Conservation (phyloP, 2,888 invertebrate genomes). For the Tricholauxania praeusta region DNA sequence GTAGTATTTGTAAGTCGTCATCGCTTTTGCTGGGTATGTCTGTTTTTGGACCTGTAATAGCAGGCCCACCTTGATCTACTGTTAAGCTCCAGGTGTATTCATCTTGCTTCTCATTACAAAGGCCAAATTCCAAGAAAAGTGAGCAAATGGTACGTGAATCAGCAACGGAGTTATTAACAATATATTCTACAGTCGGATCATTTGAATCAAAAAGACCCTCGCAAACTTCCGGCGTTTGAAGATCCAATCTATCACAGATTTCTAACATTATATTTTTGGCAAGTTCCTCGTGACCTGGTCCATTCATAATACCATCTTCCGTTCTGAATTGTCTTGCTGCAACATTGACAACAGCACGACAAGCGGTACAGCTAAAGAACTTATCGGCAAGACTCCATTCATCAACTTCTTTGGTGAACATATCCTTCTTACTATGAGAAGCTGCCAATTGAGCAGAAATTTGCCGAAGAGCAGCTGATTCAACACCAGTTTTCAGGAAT, state of each 20-base stretch:
- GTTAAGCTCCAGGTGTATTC: conserved; percentile 58
- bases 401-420: conserved; percentile 53
- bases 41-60: conserved; percentile 53
- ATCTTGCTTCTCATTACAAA: conserved; percentile 54
- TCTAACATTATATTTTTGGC: conserved; percentile 67
- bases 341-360: conserved; percentile 56
- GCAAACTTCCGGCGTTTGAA: conserved; percentile 75
- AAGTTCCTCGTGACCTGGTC: conserved; percentile 48
- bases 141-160: conserved; percentile 68
- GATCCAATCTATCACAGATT: conserved; percentile 72
- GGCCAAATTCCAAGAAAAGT: conserved; percentile 56
- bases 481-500: conserved; percentile 57
- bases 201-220: conserved; percentile 72
- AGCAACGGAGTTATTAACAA: conserved; percentile 68
- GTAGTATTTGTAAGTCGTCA: conserved; percentile 58
- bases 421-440: conserved; percentile 57
- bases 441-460: conserved; percentile 57
- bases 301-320: conserved; percentile 68
- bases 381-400: conserved; percentile 53
- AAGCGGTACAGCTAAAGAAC: conserved; percentile 58
- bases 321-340: conserved; percentile 66
- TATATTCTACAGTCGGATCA: conserved; percentile 73
- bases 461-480: conserved; percentile 51
- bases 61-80: conserved; percentile 45
- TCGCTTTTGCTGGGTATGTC: conserved; percentile 50